These are phyloP conservation scores for Eubasilissa regina DNA, from an alignment of 1,140 invertebrate species.

Conservation along the genomic window DNA sequence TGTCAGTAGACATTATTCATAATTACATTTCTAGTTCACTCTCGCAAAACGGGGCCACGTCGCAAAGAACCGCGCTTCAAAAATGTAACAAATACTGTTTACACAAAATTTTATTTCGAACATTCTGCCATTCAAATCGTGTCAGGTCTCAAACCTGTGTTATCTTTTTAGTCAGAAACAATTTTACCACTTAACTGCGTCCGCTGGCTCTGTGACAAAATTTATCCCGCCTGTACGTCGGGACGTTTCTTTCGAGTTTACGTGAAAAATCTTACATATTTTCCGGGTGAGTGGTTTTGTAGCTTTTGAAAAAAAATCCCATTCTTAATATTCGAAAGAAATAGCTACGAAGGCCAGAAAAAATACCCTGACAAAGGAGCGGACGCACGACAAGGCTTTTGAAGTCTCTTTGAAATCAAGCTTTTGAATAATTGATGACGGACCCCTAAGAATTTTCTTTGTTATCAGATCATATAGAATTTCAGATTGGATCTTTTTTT, in stretches of 20 bases:
- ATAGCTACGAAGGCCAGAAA: background rate
- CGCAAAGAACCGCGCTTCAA: no score
- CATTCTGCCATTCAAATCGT: no score
- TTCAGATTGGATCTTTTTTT: no score
- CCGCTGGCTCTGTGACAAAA: slow-evolving; percentile 8
- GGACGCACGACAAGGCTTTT: background rate
- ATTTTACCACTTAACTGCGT: slow-evolving; percentile 1
- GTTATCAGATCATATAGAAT: no score
- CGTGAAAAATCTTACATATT: slow-evolving; percentile 24
- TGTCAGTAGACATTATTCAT: no score
- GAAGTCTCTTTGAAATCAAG: slow-evolving; percentile 2
- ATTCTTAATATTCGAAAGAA: slow-evolving; percentile 4
- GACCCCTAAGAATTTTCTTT: slow-evolving; percentile 1
- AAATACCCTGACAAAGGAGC: slow-evolving; percentile 1
- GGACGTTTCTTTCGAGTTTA: background rate
- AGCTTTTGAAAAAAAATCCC: slow-evolving; percentile 17
- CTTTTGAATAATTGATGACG: slow-evolving; percentile 7
- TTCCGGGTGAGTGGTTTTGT: background rate
- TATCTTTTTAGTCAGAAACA: background rate
- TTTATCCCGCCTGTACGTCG: no score
- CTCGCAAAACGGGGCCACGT: no score
- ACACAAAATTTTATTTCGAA: no score
- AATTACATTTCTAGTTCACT: no score
- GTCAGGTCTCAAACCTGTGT: no score
- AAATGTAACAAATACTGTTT: no score